phyloP scores from a whole-genome alignment of 2,888 invertebrate species.

The Xiphydria camelus region DNA sequence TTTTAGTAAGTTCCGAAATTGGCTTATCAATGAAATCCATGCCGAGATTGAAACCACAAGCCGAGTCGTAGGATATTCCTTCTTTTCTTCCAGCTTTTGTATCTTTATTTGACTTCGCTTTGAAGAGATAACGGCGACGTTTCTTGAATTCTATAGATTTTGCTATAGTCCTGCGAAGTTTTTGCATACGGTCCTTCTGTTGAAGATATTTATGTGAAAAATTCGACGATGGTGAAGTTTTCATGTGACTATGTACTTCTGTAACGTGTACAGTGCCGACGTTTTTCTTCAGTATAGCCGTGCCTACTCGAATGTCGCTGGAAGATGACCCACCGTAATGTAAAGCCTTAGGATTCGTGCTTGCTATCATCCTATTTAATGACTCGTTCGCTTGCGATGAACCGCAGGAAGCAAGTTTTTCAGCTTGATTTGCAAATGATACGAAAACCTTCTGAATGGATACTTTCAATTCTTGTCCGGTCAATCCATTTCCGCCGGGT shows the following conservation, averaged over 20 bases:
- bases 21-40: constrained; percentile 2
- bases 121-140: constrained; percentile 6
- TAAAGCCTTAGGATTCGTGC: constrained; percentile 12
- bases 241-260: neutral
- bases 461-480: neutral
- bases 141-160: constrained; percentile 6
- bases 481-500: constrained; percentile 5
- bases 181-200: neutral
- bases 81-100: constrained; percentile 5
- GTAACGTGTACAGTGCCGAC: constrained; percentile 8
- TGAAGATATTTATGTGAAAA: too few species aligned
- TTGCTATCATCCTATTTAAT: constrained; percentile 12
- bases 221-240: too few species aligned
- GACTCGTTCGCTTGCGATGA: constrained; percentile 20
- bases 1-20: neutral
- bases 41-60: constrained; percentile 4
- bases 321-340: constrained; percentile 19
- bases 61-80: constrained; percentile 11
- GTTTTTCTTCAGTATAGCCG: constrained; percentile 19
- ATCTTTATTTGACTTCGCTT: neutral
- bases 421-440: constrained; percentile 9
- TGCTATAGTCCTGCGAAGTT: neutral
- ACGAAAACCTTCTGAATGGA: neutral
- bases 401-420: constrained; percentile 16
- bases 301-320: constrained; percentile 13